Evolutionary conservation across 2,797 vertebrate genomes (phyloP).

Genomic region (Pseudochaenichthys georgianus): DNA sequence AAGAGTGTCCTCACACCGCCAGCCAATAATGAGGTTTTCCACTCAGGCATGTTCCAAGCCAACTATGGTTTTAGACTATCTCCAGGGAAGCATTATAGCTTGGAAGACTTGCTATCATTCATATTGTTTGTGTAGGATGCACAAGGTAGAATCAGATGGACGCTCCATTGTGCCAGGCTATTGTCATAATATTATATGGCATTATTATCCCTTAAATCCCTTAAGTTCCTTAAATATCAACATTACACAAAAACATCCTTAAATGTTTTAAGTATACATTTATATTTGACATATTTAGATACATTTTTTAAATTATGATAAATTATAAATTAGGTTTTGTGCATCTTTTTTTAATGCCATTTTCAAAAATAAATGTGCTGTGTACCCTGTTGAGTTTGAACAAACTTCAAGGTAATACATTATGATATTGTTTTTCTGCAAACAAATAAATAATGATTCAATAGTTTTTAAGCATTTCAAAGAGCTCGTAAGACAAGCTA

Average conservation of each 20-base stretch:
- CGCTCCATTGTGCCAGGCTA: conserved; percentile 6
- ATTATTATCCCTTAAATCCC: background rate
- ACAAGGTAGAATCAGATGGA: conserved; percentile 25
- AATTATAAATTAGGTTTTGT: background rate
- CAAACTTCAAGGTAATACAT: too few species aligned
- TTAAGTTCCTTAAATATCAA: too few species aligned
- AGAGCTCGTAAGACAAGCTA: background rate
- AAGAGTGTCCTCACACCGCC: conserved; percentile 62
- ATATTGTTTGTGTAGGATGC: conserved; percentile 46
- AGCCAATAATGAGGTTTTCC: conserved; percentile 69
- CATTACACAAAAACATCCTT: too few species aligned
- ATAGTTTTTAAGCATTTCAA: too few species aligned
- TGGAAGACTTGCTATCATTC: conserved; percentile 41
- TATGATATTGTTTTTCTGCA: background rate
- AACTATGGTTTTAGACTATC: conserved; percentile 59
- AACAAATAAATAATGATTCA: background rate
- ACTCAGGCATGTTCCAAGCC: conserved; percentile 61
- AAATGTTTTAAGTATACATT: too few species aligned
- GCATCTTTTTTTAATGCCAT: too few species aligned
- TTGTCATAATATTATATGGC: conserved; percentile 10
- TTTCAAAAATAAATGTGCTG: too few species aligned
- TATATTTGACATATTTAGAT: too few species aligned
- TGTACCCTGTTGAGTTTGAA: too few species aligned
- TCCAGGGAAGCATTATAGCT: conserved; percentile 51
- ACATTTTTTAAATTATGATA: background rate